Evolutionary conservation across 2,113 vertebrate genomes (phyloP).

Genomic region (Eudyptes chrysolophus): DNA sequence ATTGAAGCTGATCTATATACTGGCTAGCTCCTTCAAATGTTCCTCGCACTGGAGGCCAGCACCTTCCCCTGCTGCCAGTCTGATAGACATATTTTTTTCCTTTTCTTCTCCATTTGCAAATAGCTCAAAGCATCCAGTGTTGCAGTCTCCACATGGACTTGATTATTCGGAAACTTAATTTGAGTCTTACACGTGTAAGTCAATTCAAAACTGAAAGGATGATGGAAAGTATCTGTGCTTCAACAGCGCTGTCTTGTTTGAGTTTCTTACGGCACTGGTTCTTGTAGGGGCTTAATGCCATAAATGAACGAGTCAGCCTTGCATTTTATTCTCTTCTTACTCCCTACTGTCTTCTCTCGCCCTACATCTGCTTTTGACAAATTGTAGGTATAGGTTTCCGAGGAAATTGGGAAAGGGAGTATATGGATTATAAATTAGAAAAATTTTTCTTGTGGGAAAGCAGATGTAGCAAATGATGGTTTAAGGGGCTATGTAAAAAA

Average conservation of each 20-base stretch:
- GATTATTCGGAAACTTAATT: not conserved
- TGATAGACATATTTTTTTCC: accelerated
- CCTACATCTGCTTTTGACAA: not conserved
- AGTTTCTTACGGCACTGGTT: not conserved
- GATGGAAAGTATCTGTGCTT: not conserved
- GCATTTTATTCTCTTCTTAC: not conserved
- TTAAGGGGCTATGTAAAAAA: not conserved
- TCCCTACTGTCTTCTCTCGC: not conserved
- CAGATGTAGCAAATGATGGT: constrained; percentile 12
- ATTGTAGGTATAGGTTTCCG: not conserved
- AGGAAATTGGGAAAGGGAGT: not conserved
- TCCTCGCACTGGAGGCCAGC: not conserved
- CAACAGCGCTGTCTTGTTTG: not conserved
- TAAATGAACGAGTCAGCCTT: not conserved
- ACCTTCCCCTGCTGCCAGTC: not conserved
- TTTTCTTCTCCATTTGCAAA: not conserved
- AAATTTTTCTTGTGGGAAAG: constrained; percentile 4
- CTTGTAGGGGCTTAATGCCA: not conserved
- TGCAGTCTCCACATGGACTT: not conserved
- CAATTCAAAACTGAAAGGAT: not conserved
- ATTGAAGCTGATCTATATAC: not conserved
- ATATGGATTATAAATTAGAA: not conserved
- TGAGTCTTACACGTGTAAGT: not conserved
- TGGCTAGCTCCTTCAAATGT: not conserved
- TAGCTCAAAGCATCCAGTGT: not conserved